Evolutionary conservation across 1,140 invertebrate genomes (phyloP).

Genomic region (Mactra quadrangularis): DNA sequence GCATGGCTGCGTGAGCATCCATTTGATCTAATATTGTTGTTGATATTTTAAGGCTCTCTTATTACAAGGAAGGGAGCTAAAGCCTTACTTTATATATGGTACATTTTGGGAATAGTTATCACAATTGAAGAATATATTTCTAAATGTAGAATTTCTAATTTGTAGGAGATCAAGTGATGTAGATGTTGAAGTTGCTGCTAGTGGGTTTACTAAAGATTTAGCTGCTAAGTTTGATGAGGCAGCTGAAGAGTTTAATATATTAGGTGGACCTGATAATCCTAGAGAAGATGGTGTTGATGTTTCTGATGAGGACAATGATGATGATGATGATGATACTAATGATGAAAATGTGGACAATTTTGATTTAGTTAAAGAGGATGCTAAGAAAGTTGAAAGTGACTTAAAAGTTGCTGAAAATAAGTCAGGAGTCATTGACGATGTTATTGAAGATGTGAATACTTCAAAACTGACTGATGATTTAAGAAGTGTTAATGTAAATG

Average conservation of each 20-base stretch:
- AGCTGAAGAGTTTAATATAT: slow-evolving; percentile 85
- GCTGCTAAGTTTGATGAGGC: slow-evolving; percentile 87
- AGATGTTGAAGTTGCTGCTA: slow-evolving; percentile 95
- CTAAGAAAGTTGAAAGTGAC: slow-evolving; percentile 14
- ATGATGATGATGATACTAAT: slow-evolving; percentile 64
- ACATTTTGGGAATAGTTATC: too few relatives aligned
- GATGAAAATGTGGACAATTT: slow-evolving; percentile 16
- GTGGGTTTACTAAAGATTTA: slow-evolving; percentile 94
- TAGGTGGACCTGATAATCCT: slow-evolving; percentile 76
- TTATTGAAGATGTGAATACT: neutral
- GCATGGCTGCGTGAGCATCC: too few relatives aligned
- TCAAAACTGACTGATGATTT: too few relatives aligned
- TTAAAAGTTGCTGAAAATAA: neutral
- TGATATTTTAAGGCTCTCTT: too few relatives aligned
- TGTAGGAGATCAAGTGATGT: slow-evolving; percentile 91
- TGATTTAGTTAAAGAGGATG: slow-evolving; percentile 12
- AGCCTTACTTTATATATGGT: too few relatives aligned
- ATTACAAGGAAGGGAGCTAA: too few relatives aligned
- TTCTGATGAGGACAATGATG: slow-evolving; percentile 69
- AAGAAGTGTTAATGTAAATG: slow-evolving; percentile 21
- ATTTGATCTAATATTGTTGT: too few relatives aligned
- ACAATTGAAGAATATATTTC: too few relatives aligned
- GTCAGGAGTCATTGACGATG: too few relatives aligned
- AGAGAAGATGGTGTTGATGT: slow-evolving; percentile 63
- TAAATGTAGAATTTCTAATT: too few relatives aligned